A percentile compares a stretch with the other conserved stretches of the same genome.
Conservation (phyloP, 2,888 invertebrate species). For the Matsumyia berberina region DNA sequence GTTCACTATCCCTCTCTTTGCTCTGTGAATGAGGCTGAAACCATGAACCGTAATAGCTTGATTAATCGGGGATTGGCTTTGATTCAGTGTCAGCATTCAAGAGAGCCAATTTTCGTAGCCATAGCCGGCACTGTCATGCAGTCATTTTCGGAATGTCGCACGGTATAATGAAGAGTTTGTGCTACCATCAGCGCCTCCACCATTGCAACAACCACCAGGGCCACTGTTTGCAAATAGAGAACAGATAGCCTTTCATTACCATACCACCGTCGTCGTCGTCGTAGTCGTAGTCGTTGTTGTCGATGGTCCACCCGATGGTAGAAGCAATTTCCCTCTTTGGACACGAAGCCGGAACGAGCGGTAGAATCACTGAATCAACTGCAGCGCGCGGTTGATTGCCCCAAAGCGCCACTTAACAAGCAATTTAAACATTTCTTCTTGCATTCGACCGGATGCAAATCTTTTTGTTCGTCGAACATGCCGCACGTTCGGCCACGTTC, state of each 20-base stretch:
- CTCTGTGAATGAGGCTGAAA: slow-evolving; percentile 16
- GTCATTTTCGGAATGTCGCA: slow-evolving; percentile 71
- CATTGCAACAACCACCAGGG: slow-evolving; percentile 19
- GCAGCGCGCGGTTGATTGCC: slow-evolving; percentile 68
- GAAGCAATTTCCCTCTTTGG: slow-evolving; percentile 49
- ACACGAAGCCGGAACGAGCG: slow-evolving; percentile 34
- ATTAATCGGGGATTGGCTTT: slow-evolving; percentile 68
- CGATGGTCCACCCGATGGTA: background rate
- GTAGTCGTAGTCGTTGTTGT: no score
- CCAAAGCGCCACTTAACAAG: slow-evolving; percentile 77
- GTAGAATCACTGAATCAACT: slow-evolving; percentile 65
- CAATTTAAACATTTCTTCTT: slow-evolving; percentile 72
- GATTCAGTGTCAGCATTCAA: slow-evolving; percentile 64
- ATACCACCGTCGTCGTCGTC: slow-evolving; percentile 59
- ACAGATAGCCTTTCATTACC: slow-evolving; percentile 70
- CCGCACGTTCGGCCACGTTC: slow-evolving; percentile 35
- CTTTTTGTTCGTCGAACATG: slow-evolving; percentile 61
- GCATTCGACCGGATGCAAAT: slow-evolving; percentile 75
- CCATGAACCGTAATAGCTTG: slow-evolving; percentile 70
- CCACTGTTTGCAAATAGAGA: slow-evolving; percentile 67
- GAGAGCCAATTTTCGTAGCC: slow-evolving; percentile 28
- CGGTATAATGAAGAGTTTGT: slow-evolving; percentile 70
- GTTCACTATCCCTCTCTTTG: background rate
- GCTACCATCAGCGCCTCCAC: slow-evolving; percentile 34
- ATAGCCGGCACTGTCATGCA: slow-evolving; percentile 41